These are phyloP conservation scores for Eurytoma adleriae DNA, from an alignment of 2,888 invertebrate genomes.

Conservation along the genomic window DNA sequence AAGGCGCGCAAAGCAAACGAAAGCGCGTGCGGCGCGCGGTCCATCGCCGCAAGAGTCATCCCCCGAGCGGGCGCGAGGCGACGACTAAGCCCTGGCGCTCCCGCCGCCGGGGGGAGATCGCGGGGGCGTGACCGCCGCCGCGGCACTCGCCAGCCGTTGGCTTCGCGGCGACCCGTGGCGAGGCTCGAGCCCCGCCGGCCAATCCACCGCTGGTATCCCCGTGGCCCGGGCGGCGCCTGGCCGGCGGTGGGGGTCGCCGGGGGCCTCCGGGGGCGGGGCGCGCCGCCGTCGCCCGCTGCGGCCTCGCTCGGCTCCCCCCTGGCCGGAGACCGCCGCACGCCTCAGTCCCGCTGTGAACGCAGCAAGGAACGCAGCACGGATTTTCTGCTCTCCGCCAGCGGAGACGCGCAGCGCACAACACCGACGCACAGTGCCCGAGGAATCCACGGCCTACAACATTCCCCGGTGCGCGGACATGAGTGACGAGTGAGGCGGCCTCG, in stretches of 20 bases:
- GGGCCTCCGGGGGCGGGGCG: slow-evolving; percentile 46
- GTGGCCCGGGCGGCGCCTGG: slow-evolving; percentile 64
- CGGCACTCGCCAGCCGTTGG: slow-evolving; percentile 22
- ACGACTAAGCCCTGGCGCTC: background rate
- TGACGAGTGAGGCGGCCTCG: slow-evolving; percentile 29
- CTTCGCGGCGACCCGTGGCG: slow-evolving; percentile 49
- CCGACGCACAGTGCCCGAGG: slow-evolving; percentile 2
- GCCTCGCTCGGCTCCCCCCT: slow-evolving; percentile 59
- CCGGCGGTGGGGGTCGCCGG: slow-evolving; percentile 47
- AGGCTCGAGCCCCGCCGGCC: slow-evolving; percentile 63
- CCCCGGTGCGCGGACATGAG: slow-evolving; percentile 14
- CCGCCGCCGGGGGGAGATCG: slow-evolving; percentile 24
- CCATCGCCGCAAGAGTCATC: background rate
- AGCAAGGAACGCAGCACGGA: slow-evolving; percentile 72
- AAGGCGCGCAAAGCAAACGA: slow-evolving; percentile 27
- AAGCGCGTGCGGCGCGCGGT: background rate
- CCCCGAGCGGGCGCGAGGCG: background rate
- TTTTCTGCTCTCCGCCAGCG: slow-evolving; percentile 33
- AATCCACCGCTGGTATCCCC: slow-evolving; percentile 58
- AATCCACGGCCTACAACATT: background rate
- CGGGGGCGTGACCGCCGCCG: background rate
- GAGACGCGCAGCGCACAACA: background rate
- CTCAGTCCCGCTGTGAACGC: slow-evolving; percentile 76
- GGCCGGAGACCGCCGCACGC: slow-evolving; percentile 69
- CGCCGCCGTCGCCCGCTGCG: slow-evolving; percentile 5